Base-by-base conservation (phyloP, 2,888 invertebrate species). In the Nymphalis polychloros region DNA sequence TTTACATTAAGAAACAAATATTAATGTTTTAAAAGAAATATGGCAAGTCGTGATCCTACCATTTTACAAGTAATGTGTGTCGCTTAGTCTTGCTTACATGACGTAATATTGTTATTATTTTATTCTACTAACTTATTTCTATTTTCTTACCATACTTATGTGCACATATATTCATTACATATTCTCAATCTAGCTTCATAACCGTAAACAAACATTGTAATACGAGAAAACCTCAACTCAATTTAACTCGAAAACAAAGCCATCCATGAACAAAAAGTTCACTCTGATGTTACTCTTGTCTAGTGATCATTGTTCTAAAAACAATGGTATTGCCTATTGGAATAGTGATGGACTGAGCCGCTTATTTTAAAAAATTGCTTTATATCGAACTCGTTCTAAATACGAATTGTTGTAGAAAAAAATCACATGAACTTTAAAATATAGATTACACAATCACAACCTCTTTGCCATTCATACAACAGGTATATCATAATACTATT, bases 261-360 rank as follows among this genome's bases (percentile, higher is more conserved):
- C 23, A 64, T n/a, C 35, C 47, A 57, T 52, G 60, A 62, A 70
- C 23, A 57, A 62, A 62, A 57, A 64, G 61, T 62, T 59, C 47
- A 31, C 27, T 60, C 47, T 20, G 35, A 66, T 61, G 49, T 46
- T 62, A 20, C 53, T 64, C 59, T 65, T 59, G 63, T 64, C 57
- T 47, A 70, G 60, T 49, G 46, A 59, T 67, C 41, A 70, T 70
- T 67, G 73, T 67, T 70, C 73, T 47, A 7, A 31, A 46, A 59
- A 68, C 70, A 68, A 67, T 66, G 50, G 52, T 66, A 27, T 20
- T 13, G 48, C 17, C 63, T 53, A 62, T 59, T 66, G 59, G 46
- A 55, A 63, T 66, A 35, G 31, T 59, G 31, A 59, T 47, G 59
- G 53, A 35, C 41, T 46, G 27, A 66, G 59, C 47, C 46, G 52